phyloP scores from a whole-genome alignment of 1,140 invertebrate species.

The Brachionus calyciflorus region DNA sequence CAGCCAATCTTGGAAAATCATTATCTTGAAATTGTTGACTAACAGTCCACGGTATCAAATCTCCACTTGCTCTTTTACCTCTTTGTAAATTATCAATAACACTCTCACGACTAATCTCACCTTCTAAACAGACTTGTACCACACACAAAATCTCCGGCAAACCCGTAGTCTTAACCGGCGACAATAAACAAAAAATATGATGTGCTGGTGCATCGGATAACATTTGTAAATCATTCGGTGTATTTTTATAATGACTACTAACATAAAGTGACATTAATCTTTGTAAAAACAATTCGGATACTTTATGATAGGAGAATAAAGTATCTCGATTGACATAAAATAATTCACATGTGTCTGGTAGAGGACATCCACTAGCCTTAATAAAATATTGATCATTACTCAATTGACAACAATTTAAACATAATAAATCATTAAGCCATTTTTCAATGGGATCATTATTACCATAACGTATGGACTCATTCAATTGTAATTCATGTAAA shows the following conservation, averaged over 20 bases:
- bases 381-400: constrained; percentile 52
- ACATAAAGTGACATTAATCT: constrained; percentile 87
- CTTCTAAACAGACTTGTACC: constrained; percentile 90
- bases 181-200: constrained; percentile 89
- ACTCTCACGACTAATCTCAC: constrained; percentile 78
- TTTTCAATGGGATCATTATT: constrained; percentile 80
- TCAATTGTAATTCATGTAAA: constrained; percentile 63
- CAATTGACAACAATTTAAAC: constrained; percentile 71
- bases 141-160: constrained; percentile 87
- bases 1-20: constrained; percentile 84
- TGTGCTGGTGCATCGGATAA: constrained; percentile 97
- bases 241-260: constrained; percentile 97
- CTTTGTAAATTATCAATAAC: constrained; percentile 74
- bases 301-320: constrained; percentile 92
- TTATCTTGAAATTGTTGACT: constrained; percentile 91
- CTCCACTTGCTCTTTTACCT: constrained; percentile 85
- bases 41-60: constrained; percentile 96
- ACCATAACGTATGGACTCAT: constrained; percentile 92
- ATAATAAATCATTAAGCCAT: constrained; percentile 88
- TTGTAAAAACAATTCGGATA: constrained; percentile 89
- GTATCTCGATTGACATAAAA: constrained; percentile 79
- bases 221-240: constrained; percentile 96
- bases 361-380: constrained; percentile 73
- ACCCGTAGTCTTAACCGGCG: constrained; percentile 68
- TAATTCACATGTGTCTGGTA: constrained; percentile 81